Evolutionary conservation across 1,140 invertebrate genomes (phyloP), one percentile per base, ranked within the genome.

Genomic region (Maniola jurtina): DNA sequence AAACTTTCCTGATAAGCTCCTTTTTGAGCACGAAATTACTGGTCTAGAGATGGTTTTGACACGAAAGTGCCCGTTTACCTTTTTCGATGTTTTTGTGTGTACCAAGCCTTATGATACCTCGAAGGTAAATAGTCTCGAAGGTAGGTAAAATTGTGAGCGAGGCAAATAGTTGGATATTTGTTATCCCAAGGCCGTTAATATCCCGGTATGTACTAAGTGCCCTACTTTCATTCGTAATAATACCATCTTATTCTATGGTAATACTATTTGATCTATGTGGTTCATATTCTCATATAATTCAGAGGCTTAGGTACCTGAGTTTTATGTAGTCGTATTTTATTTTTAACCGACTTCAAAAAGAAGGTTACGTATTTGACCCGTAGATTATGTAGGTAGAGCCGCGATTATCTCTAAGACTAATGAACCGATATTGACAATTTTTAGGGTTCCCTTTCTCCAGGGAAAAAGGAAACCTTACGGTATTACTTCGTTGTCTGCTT

Each of bases 121-220:
- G 7, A n/a, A 59, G 57, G 40, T 56, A 42, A 42, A 40, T 16
- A n/a, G 38, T 45, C 14, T 38, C 14, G 34, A 10, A 47, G 45
- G 42, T 60, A 47, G 6, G 48, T 25, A 25, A 52, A 60, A 60
- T 34, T 33, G 58, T 60, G 58, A 60, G 16, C 5, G 48, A 52
- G 48, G 14, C 42, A 55, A 55, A 40, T 58, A 40, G n/a, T 14
- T 16, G 55, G n/a, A 10, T 59, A 60, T 60, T 60, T 60, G 58
- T 45, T 60, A 60, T 47, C 47, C 58, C 45, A 60, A 60, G 58
- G 48, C 6, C 48, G 14, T 16, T 52, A 52, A 16, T 52, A 52
- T 25, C 8, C 7, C 15, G 48, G 48, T 52, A 52, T 25, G 7
- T 52, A 52, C 9, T 45, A 45, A 45, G 13, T 45, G 13, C 42